Conservation (phyloP, 1,140 invertebrate genomes). For the Tribolium castaneum region DNA sequence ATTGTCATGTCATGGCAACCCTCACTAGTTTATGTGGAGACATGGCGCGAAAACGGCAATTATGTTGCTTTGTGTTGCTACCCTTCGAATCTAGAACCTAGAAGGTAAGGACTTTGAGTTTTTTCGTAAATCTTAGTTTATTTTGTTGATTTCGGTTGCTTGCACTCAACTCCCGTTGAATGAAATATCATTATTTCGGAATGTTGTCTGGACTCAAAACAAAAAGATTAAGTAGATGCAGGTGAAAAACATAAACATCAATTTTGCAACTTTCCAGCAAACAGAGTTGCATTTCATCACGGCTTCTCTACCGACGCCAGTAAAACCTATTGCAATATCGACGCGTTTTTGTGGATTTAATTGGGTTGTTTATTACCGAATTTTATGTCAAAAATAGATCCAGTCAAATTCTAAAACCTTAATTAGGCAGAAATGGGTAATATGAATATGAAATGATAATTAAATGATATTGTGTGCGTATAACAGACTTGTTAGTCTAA, state of each 20-base stretch:
- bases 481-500: conserved; percentile 19
- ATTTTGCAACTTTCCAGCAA: conserved; percentile 22
- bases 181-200: conserved; percentile 26
- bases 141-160: neutral
- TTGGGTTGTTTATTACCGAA: neutral
- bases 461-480: conserved; percentile 7
- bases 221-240: conserved; percentile 28
- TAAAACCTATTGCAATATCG: neutral
- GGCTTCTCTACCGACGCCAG: neutral
- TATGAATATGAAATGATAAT: neutral
- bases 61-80: conserved; percentile 29
- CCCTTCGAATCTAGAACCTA: neutral
- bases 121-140: neutral
- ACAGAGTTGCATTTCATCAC: neutral
- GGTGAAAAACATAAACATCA: conserved; percentile 33
- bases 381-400: neutral
- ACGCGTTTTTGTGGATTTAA: neutral
- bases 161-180: neutral
- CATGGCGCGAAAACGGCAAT: conserved; percentile 42
- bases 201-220: conserved; percentile 22
- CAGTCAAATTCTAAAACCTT: neutral
- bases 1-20: conserved; percentile 42
- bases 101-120: neutral
- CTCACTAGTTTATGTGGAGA: conserved; percentile 39
- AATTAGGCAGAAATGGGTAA: neutral